Percentiles rank a stretch among this genome's conserved stretches.
phyloP scores from a whole-genome alignment of 2,888 invertebrate genomes.

The Trissolcus brochymenae region DNA sequence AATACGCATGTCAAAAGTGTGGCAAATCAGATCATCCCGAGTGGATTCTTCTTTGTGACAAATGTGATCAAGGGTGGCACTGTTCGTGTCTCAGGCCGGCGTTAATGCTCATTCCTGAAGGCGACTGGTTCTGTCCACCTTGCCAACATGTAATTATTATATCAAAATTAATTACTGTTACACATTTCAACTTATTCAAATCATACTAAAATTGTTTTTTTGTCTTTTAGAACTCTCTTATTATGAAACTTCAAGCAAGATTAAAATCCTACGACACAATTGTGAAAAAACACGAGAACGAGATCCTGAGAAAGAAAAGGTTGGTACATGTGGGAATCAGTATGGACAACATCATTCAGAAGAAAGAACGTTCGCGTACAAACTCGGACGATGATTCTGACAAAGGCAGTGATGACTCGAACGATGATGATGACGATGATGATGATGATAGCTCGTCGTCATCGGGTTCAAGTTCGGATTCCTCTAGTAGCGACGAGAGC shows the following conservation, averaged over 20 bases:
- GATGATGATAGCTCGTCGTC: constrained; percentile 63
- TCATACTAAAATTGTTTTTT: constrained; percentile 60
- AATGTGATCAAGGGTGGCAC: constrained; percentile 98
- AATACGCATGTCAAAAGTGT: constrained; percentile 93
- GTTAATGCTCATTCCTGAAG: constrained; percentile 95
- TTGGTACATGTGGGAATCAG: constrained; percentile 86
- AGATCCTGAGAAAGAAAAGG: constrained; percentile 82
- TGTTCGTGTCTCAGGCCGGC: constrained; percentile 96
- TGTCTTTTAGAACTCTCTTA: constrained; percentile 74
- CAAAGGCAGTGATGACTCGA: constrained; percentile 62
- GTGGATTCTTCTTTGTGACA: constrained; percentile 97
- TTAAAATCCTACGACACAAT: constrained; percentile 87
- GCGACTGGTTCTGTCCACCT: constrained; percentile 98
- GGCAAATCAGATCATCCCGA: constrained; percentile 95
- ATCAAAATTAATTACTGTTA: not conserved
- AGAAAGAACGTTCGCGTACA: constrained; percentile 63
- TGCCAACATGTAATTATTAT: constrained; percentile 88
- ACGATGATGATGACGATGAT: constrained; percentile 42
- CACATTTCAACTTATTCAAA: not conserved
- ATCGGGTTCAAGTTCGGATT: constrained; percentile 67
- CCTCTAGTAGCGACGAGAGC: constrained; percentile 79
- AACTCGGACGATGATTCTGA: constrained; percentile 63
- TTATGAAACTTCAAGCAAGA: constrained; percentile 85
- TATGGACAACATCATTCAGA: constrained; percentile 83
- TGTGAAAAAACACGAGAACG: constrained; percentile 82